Evolutionary conservation across 2,113 vertebrate species (phyloP), one percentile per base, ranked within the genome.

Genomic region (Sylvilagus bachmani): DNA sequence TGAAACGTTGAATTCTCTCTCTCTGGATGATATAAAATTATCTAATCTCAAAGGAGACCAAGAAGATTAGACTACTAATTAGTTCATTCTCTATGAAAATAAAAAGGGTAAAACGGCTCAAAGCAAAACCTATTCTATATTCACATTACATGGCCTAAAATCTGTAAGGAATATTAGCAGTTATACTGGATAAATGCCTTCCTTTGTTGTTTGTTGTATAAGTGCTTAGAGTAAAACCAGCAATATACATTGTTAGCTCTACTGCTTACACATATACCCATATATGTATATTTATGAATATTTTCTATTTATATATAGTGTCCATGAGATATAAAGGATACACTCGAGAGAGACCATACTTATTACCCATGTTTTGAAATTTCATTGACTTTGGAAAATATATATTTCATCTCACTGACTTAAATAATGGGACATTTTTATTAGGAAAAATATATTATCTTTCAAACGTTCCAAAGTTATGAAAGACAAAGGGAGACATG

Each of bases 21-120:
- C 51, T 96, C 51, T 91, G 67, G 79, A 75, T 93, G 49, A 93
- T 97, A 71, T 96, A 74, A 98, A 96, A 81, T 27, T 16, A 7
- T 44, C 51, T 13, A 80, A 66, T 70, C 22, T 55, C 88, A 75
- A 95, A 83, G 75, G 90, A 33, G 89, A 93, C 12, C 55, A 89
- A 19, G 22, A 81, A 66, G 9, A 91, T 94, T 83, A 86, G 22
- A 24, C 6, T 97, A 11, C 61, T 69, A 87, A 95, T 55, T 33
- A 8, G 69, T 74, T 87, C 10, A 83, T 70, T 86, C 17, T 94
- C 69, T 96, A 67, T 71, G 81, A 64, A 93, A 36, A 74, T 27
- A 58, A 90, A 88, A 73, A 90, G 75, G 62, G 24, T 4, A 51
- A 53, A 29, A 58, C 38, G 80, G 90, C 25, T 95, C 74, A 92